These are phyloP conservation scores for Drosophila sordidapex DNA, from an alignment of 2,888 invertebrate species.

Conservation along the genomic window DNA sequence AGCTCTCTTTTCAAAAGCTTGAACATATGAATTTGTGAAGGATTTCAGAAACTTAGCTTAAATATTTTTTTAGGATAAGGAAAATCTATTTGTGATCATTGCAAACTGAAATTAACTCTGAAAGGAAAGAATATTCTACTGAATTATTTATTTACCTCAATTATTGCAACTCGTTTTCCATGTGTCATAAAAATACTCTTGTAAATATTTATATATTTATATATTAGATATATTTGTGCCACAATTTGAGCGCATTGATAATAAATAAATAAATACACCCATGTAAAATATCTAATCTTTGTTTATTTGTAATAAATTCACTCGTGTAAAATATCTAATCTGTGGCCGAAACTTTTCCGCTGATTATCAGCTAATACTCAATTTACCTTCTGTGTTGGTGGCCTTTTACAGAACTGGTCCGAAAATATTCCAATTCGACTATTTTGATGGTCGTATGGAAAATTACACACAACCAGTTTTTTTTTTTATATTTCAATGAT, in stretches of 20 bases:
- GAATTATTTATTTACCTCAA: neutral
- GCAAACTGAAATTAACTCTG: neutral
- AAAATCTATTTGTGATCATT: neutral
- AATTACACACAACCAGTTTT: conserved; percentile 70
- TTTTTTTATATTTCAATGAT: neutral
- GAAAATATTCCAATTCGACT: conserved; percentile 27
- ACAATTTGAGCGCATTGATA: conserved; percentile 12
- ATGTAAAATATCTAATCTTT: conserved; percentile 28
- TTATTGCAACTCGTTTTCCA: neutral
- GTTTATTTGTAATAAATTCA: neutral
- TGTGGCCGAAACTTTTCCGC: conserved; percentile 38
- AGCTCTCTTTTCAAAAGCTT: neutral
- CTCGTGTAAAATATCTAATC: conserved; percentile 24
- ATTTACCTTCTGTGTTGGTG: conserved; percentile 25
- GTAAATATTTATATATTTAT: neutral
- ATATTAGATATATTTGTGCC: neutral
- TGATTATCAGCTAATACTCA: conserved; percentile 8
- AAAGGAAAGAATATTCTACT: neutral
- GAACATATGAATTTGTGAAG: neutral
- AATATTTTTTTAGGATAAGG: neutral
- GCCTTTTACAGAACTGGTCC: conserved; percentile 71
- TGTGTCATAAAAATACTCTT: neutral
- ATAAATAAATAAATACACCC: neutral
- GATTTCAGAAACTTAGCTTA: neutral
- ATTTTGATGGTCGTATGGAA: conserved; percentile 55